These are phyloP conservation scores for Minunthozetes semirufus DNA, from an alignment of 2,888 invertebrate genomes.

Conservation along the genomic window DNA sequence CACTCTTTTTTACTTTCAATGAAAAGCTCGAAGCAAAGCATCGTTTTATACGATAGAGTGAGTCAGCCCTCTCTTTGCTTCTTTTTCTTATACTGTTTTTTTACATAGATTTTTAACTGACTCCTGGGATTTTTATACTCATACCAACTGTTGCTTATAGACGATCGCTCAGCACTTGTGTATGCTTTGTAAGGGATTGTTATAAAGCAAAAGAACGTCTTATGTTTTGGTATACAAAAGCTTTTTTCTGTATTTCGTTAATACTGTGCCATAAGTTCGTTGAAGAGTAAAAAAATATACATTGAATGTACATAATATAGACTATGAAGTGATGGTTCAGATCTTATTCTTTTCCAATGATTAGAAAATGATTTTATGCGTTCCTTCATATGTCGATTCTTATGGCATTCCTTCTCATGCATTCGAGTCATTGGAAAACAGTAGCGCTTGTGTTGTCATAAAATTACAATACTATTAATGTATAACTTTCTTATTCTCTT, in stretches of 20 bases:
- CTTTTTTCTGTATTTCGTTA: neutral
- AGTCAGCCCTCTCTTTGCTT: neutral
- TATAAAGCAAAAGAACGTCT: neutral
- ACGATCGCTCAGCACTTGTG: neutral
- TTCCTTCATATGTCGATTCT: conserved; percentile 2
- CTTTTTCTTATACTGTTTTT: conserved; percentile 10
- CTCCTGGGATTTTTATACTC: conserved; percentile 12
- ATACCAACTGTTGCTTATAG: conserved; percentile 29
- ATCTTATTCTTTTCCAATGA: neutral
- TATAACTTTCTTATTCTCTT: neutral
- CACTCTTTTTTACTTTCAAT: neutral
- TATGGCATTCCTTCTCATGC: conserved; percentile 10
- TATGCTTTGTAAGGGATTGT: neutral
- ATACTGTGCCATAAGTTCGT: neutral
- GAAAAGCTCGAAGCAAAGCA: neutral
- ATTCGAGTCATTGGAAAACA: conserved; percentile 7
- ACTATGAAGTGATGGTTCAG: neutral
- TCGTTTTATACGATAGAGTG: neutral
- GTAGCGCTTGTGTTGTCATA: conserved; percentile 5
- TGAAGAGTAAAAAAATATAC: neutral
- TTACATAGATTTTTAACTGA: conserved; percentile 27
- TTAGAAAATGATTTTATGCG: conserved; percentile 6
- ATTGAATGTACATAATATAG: neutral
- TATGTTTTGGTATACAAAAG: neutral
- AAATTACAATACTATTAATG: neutral